Evolutionary conservation across 1,140 invertebrate species (phyloP), one percentile per base, ranked within the genome.

Genomic region (Leptopilina boulardi): DNA sequence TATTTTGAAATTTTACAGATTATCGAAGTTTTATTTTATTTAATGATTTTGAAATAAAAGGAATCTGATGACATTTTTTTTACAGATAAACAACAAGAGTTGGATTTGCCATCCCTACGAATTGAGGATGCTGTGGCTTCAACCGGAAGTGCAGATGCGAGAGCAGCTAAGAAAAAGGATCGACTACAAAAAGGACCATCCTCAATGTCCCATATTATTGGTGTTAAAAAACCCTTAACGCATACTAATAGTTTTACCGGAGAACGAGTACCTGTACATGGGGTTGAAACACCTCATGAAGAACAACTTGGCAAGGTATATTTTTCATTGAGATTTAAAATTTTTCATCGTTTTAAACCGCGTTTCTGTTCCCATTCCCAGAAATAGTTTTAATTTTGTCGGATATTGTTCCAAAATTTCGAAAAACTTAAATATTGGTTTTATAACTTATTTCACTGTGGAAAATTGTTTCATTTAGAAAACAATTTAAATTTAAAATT

Each of bases 41-140:
- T 30, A 30, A 30, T 30, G 26, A 3, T 30, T 30, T 30, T 38
- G 5, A 6, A 38, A 38, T 2, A 38, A 38, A 38, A 38, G 8
- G 9, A 38, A 38, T 8, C 8, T 38, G 26, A 19, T 18, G 3
- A 15, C 18, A 34, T 70, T 78, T 21, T 42, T 18, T 30, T 74
- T 71, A 4, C 92, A 98, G 98, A 99, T 91, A 98, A 99, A 91
- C 97, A 98, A 91, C 97, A 99, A 91, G 98, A 99, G 88, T 92
- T 99, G 84, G 98, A 99, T 90, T 90, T 99, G 80, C 97, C 97
- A 38, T 96, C 95, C 21, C 89, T 98, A 80, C 94, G 95, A 83
- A 94, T 95, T 77, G 96, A 97, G 85, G 96, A 96, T 89, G 93
- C 92, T 26, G 89, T 92, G 18, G 92, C 93, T 80, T 86, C 89